Evolutionary conservation across 92 coral and sea anemone genomes (phyloP).

Genomic region (Heliopora coerulea): DNA sequence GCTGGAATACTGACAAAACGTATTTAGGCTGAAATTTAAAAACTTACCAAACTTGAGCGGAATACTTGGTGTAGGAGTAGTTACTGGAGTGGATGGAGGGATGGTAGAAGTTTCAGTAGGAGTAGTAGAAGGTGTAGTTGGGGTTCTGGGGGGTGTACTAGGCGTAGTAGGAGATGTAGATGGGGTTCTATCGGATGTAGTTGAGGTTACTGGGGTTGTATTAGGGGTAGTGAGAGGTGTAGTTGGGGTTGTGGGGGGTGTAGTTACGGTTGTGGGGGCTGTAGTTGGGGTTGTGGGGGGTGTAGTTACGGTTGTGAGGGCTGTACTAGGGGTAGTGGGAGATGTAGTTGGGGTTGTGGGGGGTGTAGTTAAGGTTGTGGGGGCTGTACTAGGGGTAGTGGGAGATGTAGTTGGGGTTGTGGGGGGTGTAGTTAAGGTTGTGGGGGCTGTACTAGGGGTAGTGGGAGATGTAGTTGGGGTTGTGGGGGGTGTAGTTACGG

Average conservation of each 20-base stretch:
- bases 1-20: no score
- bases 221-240: neutral
- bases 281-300: neutral
- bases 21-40: no score
- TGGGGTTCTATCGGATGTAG: no score
- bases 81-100: no score
- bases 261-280: neutral
- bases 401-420: neutral
- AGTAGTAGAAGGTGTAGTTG: no score
- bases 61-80: no score
- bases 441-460: slow-evolving; percentile 1
- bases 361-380: neutral
- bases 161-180: no score
- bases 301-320: slow-evolving; percentile 10
- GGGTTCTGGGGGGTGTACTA: no score
- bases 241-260: neutral
- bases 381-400: neutral
- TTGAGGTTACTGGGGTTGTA: no score
- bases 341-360: neutral
- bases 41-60: no score
- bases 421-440: slow-evolving; percentile 17
- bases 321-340: neutral
- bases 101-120: no score
- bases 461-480: neutral
- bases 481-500: neutral